Evolutionary conservation across 1,140 invertebrate genomes (phyloP).

Genomic region (Polypedilum vanderplanki): DNA sequence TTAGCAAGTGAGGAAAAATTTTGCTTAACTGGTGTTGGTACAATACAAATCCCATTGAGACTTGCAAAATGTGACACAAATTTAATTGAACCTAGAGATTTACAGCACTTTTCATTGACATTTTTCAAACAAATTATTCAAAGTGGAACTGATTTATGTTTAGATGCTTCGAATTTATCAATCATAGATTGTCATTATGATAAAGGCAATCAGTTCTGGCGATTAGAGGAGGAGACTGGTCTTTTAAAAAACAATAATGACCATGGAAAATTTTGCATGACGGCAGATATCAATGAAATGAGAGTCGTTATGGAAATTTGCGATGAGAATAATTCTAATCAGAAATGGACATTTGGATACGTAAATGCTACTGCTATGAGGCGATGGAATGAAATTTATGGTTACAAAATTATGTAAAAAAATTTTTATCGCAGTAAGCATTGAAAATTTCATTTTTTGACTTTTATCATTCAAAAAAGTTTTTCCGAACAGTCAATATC

Average conservation of each 20-base stretch:
- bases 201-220: conserved; percentile 89
- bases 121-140: conserved; percentile 61
- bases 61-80: neutral
- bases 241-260: conserved; percentile 34
- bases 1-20: neutral
- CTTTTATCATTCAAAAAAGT: no score
- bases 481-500: no score
- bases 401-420: neutral
- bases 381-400: neutral
- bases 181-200: conserved; percentile 60
- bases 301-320: conserved; percentile 32
- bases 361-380: conserved; percentile 33
- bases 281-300: conserved; percentile 30
- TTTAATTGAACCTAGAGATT: neutral
- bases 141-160: conserved; percentile 61
- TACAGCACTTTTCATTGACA: neutral
- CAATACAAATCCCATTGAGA: neutral
- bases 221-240: conserved; percentile 59
- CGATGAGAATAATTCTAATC: conserved; percentile 33
- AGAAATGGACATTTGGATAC: conserved; percentile 39
- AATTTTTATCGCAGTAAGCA: neutral
- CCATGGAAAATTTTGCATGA: conserved; percentile 33
- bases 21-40: neutral
- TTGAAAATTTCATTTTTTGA: no score
- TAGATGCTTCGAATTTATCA: conserved; percentile 63